These are phyloP conservation scores for Phalera bucephala DNA, from an alignment of 2,888 invertebrate species.

Conservation along the genomic window DNA sequence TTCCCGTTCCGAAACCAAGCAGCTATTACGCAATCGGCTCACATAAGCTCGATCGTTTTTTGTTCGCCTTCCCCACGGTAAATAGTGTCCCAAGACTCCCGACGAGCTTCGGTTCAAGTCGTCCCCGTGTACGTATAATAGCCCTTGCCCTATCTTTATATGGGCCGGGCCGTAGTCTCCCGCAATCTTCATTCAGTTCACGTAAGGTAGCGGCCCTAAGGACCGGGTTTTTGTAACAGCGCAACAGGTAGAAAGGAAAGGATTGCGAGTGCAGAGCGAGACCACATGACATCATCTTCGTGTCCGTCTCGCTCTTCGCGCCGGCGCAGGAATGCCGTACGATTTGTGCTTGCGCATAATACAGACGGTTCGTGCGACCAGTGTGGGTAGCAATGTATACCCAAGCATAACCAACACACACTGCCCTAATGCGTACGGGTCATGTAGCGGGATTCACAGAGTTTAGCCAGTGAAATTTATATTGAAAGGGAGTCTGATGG, in stretches of 20 bases:
- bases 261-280: slow-evolving; percentile 75
- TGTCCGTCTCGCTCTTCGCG: slow-evolving; percentile 59
- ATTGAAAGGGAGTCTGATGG: slow-evolving; percentile 81
- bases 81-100: slow-evolving; percentile 62
- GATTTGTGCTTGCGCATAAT: slow-evolving; percentile 77
- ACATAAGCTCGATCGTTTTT: slow-evolving; percentile 64
- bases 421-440: slow-evolving; percentile 83
- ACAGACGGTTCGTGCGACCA: slow-evolving; percentile 54
- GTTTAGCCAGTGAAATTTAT: slow-evolving; percentile 82
- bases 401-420: slow-evolving; percentile 73
- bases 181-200: slow-evolving; percentile 81
- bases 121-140: slow-evolving; percentile 63
- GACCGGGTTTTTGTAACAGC: slow-evolving; percentile 82
- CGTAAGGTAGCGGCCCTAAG: slow-evolving; percentile 83
- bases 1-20: slow-evolving; percentile 63
- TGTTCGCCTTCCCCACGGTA: slow-evolving; percentile 68
- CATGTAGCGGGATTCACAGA: slow-evolving; percentile 79
- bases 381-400: slow-evolving; percentile 63
- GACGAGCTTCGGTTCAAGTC: slow-evolving; percentile 47
- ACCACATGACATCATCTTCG: slow-evolving; percentile 50
- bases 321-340: slow-evolving; percentile 80
- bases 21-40: slow-evolving; percentile 73
- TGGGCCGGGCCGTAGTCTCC: slow-evolving; percentile 80
- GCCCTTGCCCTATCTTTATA: slow-evolving; percentile 80
- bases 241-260: slow-evolving; percentile 83